phyloP scores from a whole-genome alignment of 64 coral and sea anemone species.

The Stylophora pistillata region DNA sequence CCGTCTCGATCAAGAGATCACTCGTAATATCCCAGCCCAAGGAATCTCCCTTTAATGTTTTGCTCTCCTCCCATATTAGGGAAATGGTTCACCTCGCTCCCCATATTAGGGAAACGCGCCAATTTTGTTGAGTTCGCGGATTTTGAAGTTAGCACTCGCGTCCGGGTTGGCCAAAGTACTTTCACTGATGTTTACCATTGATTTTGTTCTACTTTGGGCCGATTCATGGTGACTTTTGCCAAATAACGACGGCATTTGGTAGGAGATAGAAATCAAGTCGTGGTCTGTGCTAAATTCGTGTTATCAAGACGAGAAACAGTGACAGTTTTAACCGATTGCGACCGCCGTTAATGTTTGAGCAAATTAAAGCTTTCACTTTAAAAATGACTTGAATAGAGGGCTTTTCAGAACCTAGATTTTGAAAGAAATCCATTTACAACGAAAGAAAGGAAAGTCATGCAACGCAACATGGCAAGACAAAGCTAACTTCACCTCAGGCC shows the following conservation, averaged over 20 bases:
- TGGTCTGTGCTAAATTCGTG: too few relatives aligned
- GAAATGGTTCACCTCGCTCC: constrained; percentile 39
- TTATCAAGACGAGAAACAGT: too few relatives aligned
- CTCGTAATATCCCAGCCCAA: not conserved
- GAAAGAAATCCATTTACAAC: too few relatives aligned
- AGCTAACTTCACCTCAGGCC: not conserved
- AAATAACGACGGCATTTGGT: not conserved
- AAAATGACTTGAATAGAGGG: too few relatives aligned
- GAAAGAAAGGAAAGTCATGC: too few relatives aligned
- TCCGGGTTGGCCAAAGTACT: not conserved
- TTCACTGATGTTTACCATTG: not conserved
- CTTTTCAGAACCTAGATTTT: too few relatives aligned
- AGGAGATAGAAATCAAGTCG: not conserved
- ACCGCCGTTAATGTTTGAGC: too few relatives aligned
- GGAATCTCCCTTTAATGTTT: constrained; percentile 64
- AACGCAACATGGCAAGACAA: not conserved
- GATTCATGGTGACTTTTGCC: not conserved
- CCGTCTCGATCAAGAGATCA: not conserved
- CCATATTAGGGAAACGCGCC: constrained; percentile 59
- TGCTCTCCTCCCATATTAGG: constrained; percentile 64
- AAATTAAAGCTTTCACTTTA: too few relatives aligned
- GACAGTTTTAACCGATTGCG: too few relatives aligned
- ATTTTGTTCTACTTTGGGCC: not conserved
- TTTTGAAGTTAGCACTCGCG: not conserved
- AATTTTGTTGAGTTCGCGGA: constrained; percentile 39